Conservation (phyloP, 2,888 invertebrate species). For the Linnaemya tessellans region DNA sequence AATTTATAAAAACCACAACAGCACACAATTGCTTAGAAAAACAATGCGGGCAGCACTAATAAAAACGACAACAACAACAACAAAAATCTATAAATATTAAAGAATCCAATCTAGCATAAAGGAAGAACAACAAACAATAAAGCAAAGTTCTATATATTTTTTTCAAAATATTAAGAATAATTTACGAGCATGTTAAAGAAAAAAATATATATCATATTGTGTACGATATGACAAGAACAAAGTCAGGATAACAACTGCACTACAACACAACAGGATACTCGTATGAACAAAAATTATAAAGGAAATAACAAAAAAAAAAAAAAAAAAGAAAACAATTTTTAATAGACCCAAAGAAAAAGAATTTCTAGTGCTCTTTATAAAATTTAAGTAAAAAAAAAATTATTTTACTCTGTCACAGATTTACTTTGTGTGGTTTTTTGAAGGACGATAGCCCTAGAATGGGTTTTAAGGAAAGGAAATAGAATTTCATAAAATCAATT, state of each 20-base stretch:
- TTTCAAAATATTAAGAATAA: constrained; percentile 36
- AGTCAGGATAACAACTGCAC: constrained; percentile 48
- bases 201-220: constrained; percentile 53
- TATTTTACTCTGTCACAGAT: background rate
- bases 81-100: constrained; percentile 17
- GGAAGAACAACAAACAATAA: constrained; percentile 1
- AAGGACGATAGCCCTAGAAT: constrained; percentile 10
- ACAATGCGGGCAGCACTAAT: constrained; percentile 14
- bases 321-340: background rate
- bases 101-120: constrained; percentile 27
- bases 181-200: constrained; percentile 44
- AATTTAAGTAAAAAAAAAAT: constrained; percentile 29
- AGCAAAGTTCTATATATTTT: background rate
- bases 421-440: background rate
- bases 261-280: constrained; percentile 43
- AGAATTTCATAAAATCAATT: constrained; percentile 19
- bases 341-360: constrained; percentile 50
- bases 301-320: background rate
- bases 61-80: background rate
- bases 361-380: constrained; percentile 48
- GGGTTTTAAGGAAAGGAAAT: constrained; percentile 1
- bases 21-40: constrained; percentile 24
- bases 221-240: constrained; percentile 57
- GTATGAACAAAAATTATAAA: background rate
- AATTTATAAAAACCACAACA: constrained; percentile 57